phyloP scores from a whole-genome alignment of 2,888 invertebrate genomes.

The Pherbina coryleti region DNA sequence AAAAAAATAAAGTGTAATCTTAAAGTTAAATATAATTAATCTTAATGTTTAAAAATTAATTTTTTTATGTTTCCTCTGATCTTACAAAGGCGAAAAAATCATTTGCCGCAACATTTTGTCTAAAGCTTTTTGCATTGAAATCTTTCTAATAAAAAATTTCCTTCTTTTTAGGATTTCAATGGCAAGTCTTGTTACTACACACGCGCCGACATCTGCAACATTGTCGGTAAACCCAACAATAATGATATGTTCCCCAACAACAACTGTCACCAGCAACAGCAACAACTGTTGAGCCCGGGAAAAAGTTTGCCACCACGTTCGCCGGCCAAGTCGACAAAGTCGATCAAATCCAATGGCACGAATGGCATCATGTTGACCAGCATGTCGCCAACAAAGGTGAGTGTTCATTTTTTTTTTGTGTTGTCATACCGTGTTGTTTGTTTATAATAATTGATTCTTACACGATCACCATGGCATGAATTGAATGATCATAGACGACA shows the following conservation, averaged over 20 bases:
- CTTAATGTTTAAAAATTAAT: too few relatives aligned
- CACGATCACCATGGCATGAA: not conserved
- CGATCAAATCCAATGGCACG: conserved; percentile 58
- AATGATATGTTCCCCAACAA: conserved; percentile 38
- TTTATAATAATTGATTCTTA: not conserved
- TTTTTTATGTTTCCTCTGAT: too few relatives aligned
- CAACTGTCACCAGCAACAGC: conserved; percentile 43
- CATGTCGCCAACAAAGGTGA: conserved; percentile 58
- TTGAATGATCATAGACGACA: not conserved
- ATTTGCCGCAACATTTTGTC: too few relatives aligned
- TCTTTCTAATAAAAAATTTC: conserved; percentile 24
- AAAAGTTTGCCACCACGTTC: conserved; percentile 61
- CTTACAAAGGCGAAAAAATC: too few relatives aligned
- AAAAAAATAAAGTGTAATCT: too few relatives aligned
- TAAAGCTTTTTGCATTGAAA: not conserved
- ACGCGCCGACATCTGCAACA: conserved; percentile 63
- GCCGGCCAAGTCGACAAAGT: conserved; percentile 59
- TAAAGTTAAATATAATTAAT: too few relatives aligned
- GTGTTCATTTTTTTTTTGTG: conserved; percentile 36
- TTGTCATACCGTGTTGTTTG: not conserved
- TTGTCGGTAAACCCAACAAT: conserved; percentile 56
- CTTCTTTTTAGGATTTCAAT: conserved; percentile 33
- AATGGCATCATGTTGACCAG: conserved; percentile 47
- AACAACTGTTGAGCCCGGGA: conserved; percentile 47
- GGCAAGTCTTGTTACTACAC: conserved; percentile 55